phyloP scores from a whole-genome alignment of 1,140 invertebrate genomes.

The Manduca sexta region DNA sequence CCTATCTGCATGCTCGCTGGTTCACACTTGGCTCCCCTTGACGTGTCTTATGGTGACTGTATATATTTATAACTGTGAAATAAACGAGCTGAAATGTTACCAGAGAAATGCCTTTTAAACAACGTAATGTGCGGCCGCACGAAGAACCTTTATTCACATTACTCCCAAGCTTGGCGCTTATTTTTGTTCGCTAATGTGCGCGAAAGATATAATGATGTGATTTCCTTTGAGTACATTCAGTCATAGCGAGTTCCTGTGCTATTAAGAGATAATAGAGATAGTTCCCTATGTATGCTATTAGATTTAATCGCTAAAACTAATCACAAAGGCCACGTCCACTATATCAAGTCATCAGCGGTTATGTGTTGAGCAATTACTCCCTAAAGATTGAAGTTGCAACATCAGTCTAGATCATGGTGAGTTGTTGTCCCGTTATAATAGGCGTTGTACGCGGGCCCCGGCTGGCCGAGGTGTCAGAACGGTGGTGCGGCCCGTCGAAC shows the following conservation, averaged over 20 bases:
- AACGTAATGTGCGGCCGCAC: too few species aligned
- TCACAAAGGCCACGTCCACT: too few species aligned
- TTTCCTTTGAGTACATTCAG: slow-evolving; percentile 1
- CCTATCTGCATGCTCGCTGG: slow-evolving; percentile 34
- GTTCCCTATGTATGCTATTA: too few species aligned
- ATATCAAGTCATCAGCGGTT: slow-evolving; percentile 13
- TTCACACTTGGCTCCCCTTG: slow-evolving; percentile 17
- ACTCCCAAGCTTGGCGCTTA: too few species aligned
- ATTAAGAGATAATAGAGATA: too few species aligned
- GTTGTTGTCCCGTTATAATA: slow-evolving; percentile 42
- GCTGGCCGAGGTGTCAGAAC: slow-evolving; percentile 33
- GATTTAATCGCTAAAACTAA: too few species aligned
- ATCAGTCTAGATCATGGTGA: slow-evolving; percentile 12
- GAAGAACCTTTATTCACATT: too few species aligned
- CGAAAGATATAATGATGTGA: too few species aligned
- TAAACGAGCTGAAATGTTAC: background rate
- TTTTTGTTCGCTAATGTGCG: too few species aligned
- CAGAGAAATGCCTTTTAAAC: too few species aligned
- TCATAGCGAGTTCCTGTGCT: background rate
- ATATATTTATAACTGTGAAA: slow-evolving; percentile 11
- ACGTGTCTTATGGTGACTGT: slow-evolving; percentile 25
- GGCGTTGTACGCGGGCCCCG: slow-evolving; percentile 18
- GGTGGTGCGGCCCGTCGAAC: slow-evolving; percentile 11
- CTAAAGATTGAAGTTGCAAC: slow-evolving; percentile 21
- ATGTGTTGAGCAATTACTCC: slow-evolving; percentile 37